Evolutionary conservation across 2,113 vertebrate genomes (phyloP).

Genomic region (Varanus salvator): DNA sequence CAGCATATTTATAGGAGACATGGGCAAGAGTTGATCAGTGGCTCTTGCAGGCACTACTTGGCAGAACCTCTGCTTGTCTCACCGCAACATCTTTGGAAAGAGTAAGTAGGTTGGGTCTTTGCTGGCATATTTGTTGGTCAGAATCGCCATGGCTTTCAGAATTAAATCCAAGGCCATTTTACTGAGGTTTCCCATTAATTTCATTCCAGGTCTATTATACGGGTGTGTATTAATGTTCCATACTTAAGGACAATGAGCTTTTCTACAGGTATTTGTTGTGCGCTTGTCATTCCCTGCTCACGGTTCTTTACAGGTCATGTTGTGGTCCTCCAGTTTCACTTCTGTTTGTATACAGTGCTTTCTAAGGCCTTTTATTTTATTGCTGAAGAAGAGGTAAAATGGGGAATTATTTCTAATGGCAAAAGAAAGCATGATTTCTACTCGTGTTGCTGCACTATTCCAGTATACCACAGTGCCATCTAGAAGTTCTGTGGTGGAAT

Average conservation of each 20-base stretch:
- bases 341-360: too few relatives aligned
- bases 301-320: too few relatives aligned
- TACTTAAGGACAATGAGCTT: background rate
- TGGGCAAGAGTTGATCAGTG: slow-evolving; percentile 10
- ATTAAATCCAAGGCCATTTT: background rate
- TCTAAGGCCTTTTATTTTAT: too few relatives aligned
- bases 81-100: background rate
- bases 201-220: background rate
- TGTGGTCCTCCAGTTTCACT: too few relatives aligned
- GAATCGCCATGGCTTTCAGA: fast-evolving
- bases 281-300: too few relatives aligned
- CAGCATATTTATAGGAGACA: slow-evolving; percentile 62
- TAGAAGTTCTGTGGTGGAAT: too few relatives aligned
- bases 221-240: background rate
- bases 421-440: too few relatives aligned
- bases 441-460: too few relatives aligned
- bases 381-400: too few relatives aligned
- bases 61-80: background rate
- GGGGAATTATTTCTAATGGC: too few relatives aligned
- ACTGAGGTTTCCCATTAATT: background rate
- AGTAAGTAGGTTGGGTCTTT: slow-evolving; percentile 53
- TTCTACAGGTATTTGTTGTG: too few relatives aligned
- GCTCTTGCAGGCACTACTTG: fast-evolving
- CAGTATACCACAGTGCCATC: too few relatives aligned
- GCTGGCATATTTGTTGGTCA: fast-evolving